These are phyloP conservation scores for Ostrea denselamellosa DNA, from an alignment of 1,140 invertebrate genomes.

Conservation along the genomic window DNA sequence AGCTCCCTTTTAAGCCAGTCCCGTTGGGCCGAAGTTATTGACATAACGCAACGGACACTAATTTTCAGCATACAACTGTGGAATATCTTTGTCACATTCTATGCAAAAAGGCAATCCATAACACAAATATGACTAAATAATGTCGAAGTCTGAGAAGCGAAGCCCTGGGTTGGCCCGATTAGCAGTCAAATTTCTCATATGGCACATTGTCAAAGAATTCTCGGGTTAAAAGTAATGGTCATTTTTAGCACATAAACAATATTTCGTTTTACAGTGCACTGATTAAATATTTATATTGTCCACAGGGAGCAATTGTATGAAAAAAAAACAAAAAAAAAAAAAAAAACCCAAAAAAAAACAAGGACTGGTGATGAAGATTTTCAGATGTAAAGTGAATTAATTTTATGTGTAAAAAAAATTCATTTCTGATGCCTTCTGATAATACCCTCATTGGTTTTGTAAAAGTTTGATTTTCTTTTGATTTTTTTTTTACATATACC, in stretches of 20 bases:
- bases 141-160: not conserved
- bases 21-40: constrained; percentile 17
- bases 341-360: too few species aligned
- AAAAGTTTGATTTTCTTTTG: too few species aligned
- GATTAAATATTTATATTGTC: not conserved
- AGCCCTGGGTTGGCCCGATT: not conserved
- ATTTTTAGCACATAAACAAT: constrained; percentile 22
- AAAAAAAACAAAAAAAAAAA: too few species aligned
- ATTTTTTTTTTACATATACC: too few species aligned
- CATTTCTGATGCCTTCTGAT: not conserved
- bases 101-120: constrained; percentile 16
- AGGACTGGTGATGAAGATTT: not conserved
- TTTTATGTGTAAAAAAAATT: not conserved
- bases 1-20: not conserved
- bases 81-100: constrained; percentile 15
- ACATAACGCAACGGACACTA: constrained; percentile 15
- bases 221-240: not conserved
- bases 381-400: not conserved
- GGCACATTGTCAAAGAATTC: not conserved
- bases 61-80: not conserved
- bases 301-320: not conserved
- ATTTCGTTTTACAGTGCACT: not conserved
- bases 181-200: not conserved
- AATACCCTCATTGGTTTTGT: too few species aligned
- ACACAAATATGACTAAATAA: constrained; percentile 23